Conservation (phyloP, 2,888 invertebrate species). For the Trachelus iudaicus region DNA sequence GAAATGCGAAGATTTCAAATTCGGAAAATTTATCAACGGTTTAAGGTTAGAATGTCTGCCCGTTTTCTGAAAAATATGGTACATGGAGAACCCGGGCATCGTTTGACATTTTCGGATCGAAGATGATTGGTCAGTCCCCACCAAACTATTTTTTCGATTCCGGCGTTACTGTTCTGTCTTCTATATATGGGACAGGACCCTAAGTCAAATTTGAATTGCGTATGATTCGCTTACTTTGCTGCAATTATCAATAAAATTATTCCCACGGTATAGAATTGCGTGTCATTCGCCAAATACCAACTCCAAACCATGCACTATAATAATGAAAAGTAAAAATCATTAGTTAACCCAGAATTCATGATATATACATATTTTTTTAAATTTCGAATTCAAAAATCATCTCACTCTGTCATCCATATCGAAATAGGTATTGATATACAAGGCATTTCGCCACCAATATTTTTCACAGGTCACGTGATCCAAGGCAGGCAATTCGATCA, state of each 20-base stretch:
- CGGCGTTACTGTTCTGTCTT: too few species aligned
- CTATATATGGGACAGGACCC: too few species aligned
- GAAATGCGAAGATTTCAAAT: too few species aligned
- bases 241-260: conserved; percentile 74
- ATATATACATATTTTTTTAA: conserved; percentile 16
- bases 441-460: conserved; percentile 87
- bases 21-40: too few species aligned
- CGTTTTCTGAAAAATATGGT: too few species aligned
- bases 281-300: conserved; percentile 86
- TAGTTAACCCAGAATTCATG: neutral
- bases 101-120: too few species aligned
- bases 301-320: conserved; percentile 82
- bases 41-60: too few species aligned
- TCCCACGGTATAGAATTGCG: conserved; percentile 80
- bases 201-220: neutral
- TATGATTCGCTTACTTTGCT: conserved; percentile 69
- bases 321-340: neutral
- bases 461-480: conserved; percentile 80
- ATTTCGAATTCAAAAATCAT: neutral
- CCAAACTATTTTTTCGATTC: too few species aligned
- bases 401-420: conserved; percentile 74
- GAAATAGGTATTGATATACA: conserved; percentile 85
- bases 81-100: too few species aligned
- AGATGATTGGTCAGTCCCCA: too few species aligned
- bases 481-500: conserved; percentile 78